Conservation (phyloP, 2,888 invertebrate genomes). For the Carcina quercana region DNA sequence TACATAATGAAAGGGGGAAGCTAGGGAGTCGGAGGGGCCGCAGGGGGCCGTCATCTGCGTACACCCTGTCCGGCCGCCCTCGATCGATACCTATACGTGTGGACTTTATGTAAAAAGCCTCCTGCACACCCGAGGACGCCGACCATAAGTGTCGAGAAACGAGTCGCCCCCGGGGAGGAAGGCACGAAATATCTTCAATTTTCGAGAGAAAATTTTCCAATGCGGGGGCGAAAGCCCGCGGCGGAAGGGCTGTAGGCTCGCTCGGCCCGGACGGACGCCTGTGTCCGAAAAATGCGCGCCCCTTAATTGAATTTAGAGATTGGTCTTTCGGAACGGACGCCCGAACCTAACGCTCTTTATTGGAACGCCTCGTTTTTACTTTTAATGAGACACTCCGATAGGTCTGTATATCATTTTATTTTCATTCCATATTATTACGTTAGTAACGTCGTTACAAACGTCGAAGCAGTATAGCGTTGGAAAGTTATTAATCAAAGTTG, state of each 20-base stretch:
- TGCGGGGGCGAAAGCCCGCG: constrained; percentile 67
- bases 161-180: constrained; percentile 69
- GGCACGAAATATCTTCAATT: constrained; percentile 73
- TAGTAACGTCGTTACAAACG: too few relatives aligned
- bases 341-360: constrained; percentile 45
- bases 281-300: constrained; percentile 69
- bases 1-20: constrained; percentile 74
- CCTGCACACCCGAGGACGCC: constrained; percentile 70
- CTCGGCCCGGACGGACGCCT: constrained; percentile 50
- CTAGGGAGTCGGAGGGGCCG: constrained; percentile 40
- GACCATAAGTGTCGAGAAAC: constrained; percentile 74
- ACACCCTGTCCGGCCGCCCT: constrained; percentile 69
- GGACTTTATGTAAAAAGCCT: constrained; percentile 75
- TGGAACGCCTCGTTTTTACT: constrained; percentile 50
- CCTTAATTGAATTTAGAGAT: constrained; percentile 73
- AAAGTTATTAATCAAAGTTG: too few relatives aligned
- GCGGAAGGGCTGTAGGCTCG: constrained; percentile 59
- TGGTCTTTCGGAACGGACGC: constrained; percentile 65
- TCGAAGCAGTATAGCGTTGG: too few relatives aligned
- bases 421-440: too few relatives aligned
- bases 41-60: constrained; percentile 69
- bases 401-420: too few relatives aligned
- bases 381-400: constrained; percentile 35
- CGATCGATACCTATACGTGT: constrained; percentile 74
- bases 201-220: constrained; percentile 74